Evolutionary conservation across 2,113 vertebrate genomes (phyloP).

Genomic region (Alces alces): DNA sequence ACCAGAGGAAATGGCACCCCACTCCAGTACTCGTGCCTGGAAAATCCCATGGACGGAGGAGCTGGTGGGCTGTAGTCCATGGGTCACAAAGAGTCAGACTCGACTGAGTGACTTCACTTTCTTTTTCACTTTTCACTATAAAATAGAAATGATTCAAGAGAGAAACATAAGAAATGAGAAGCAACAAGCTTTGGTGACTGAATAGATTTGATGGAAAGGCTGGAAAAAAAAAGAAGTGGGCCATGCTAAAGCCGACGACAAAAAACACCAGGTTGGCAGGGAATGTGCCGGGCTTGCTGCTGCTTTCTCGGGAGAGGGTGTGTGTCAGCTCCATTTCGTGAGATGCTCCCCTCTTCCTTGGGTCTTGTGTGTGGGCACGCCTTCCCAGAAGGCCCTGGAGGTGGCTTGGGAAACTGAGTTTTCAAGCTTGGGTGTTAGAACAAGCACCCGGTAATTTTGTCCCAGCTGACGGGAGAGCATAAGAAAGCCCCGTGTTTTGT

Average conservation of each 20-base stretch:
- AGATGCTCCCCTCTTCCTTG: not conserved
- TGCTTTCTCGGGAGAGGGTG: not conserved
- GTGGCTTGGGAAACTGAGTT: not conserved
- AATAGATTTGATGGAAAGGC: not conserved
- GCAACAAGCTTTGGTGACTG: not conserved
- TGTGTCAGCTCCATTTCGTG: too few species aligned
- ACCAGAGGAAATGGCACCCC: not conserved
- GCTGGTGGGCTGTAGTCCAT: not conserved
- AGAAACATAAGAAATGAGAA: not conserved
- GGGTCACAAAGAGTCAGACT: not conserved
- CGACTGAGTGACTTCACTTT: not conserved
- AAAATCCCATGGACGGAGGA: not conserved
- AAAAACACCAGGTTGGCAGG: not conserved
- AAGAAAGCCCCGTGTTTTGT: not conserved
- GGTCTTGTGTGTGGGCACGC: not conserved
- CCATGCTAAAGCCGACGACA: not conserved
- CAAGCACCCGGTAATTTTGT: not conserved
- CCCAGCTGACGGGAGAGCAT: not conserved
- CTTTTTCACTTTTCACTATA: not conserved
- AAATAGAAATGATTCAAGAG: not conserved
- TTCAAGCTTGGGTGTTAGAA: not conserved
- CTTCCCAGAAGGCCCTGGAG: not conserved
- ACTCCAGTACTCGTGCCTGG: not conserved
- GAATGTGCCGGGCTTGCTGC: too few species aligned
- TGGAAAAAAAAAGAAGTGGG: not conserved